These are phyloP conservation scores for Coelinius sp. DNA, from an alignment of 2,888 invertebrate genomes.

Conservation along the genomic window DNA sequence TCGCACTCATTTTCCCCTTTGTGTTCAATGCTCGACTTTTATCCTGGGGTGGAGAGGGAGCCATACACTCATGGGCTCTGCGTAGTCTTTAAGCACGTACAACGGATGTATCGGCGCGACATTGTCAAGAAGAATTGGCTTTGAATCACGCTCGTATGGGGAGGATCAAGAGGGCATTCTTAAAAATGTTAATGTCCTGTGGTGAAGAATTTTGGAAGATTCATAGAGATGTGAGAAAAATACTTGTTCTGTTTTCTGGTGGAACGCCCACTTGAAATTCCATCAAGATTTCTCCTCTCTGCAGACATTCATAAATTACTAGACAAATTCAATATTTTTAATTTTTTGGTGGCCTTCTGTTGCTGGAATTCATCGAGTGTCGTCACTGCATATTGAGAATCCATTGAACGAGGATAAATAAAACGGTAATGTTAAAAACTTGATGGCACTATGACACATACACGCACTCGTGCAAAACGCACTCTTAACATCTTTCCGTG, in stretches of 20 bases:
- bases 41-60: no score
- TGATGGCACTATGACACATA: conserved; percentile 34
- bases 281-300: neutral
- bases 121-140: neutral
- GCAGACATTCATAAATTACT: neutral
- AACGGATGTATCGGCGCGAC: neutral
- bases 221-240: neutral
- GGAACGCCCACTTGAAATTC: neutral
- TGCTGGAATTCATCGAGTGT: conserved; percentile 23
- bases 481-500: conserved; percentile 31
- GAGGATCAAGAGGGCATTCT: conserved; percentile 1
- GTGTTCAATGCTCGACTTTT: conserved; percentile 17
- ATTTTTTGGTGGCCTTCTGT: neutral
- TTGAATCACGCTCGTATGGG: neutral
- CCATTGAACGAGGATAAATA: neutral
- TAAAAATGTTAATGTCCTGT: neutral
- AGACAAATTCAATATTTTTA: neutral
- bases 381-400: conserved; percentile 11
- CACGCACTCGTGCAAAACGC: conserved; percentile 38
- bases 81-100: neutral
- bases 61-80: conserved; percentile 7
- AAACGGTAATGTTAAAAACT: conserved; percentile 31
- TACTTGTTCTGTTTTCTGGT: neutral
- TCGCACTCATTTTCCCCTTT: conserved; percentile 7
- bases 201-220: neutral